Base-by-base conservation (phyloP, 2,113 vertebrate species). In the Scolopax mira region DNA sequence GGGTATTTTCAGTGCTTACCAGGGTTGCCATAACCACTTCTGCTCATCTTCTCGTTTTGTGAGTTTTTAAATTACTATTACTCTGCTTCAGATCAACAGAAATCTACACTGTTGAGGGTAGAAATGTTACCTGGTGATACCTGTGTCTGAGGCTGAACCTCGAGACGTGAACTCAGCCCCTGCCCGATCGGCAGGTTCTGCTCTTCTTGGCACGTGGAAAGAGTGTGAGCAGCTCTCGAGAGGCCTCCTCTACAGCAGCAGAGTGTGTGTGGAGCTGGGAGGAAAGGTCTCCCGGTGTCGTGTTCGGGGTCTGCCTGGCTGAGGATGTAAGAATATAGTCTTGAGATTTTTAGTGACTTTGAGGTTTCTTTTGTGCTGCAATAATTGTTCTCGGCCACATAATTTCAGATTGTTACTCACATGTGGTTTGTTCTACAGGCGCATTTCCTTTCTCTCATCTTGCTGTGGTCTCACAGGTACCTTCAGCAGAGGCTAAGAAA, bases 211-310 rank as follows among this genome's bases (percentile, higher is more conserved):
- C 23, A 7, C 1, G 0, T 21, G 64, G 75, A 11, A 25, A 1
- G 49, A 39, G 62, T 8, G 6, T 0, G 31, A 41, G 71, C 44
- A 15, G 35, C 66, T 66, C 79, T 33, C 27, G 23, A 7, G 95
- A 44, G 60, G 66, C 46, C 2, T 1, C 33, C 15, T 51, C 71
- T 51, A 2, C 18, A 22, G 65, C 54, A 80, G 74, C 6, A 4
- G 1, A 0, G 5, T 18, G 23, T 7, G 4, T 25, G 41, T 22
- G 7, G 60, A 15, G 55, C 75, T 48, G 82, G 65, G 82, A 60
- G 79, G 52, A 31, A 5, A 4, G 5, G 1, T 7, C 0, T 0
- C 19, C 3, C 16, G 13, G 21, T 6, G 42, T 11, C 0, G 0
- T 44, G 2, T 37, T 31, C 39, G 85, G 71, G 62, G 30, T 74